phyloP scores from a whole-genome alignment of 2,888 invertebrate genomes.

The Allacma fusca region DNA sequence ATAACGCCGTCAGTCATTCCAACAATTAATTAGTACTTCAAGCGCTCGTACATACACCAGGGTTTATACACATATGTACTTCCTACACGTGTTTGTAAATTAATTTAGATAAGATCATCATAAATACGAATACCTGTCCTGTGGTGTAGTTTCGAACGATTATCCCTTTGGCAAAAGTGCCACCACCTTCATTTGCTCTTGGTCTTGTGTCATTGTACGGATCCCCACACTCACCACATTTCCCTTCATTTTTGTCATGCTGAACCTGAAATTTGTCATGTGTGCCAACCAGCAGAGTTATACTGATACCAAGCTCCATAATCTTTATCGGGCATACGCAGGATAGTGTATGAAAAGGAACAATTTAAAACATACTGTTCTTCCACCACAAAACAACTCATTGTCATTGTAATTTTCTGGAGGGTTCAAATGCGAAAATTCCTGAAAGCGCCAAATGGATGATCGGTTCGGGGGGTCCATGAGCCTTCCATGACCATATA shows the following conservation, averaged over 20 bases:
- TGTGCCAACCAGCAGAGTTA: not conserved
- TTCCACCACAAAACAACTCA: constrained; percentile 53
- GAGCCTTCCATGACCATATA: constrained; percentile 46
- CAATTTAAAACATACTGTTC: not conserved
- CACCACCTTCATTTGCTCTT: constrained; percentile 50
- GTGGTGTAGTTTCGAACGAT: constrained; percentile 45
- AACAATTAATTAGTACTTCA: too few relatives aligned
- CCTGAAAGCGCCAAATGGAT: constrained; percentile 52
- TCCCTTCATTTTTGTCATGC: constrained; percentile 17
- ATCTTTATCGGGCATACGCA: too few relatives aligned
- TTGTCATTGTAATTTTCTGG: constrained; percentile 52
- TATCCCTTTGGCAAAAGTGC: constrained; percentile 45
- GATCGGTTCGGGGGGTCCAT: constrained; percentile 49
- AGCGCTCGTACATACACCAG: too few relatives aligned
- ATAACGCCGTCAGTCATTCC: too few relatives aligned
- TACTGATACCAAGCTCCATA: not conserved
- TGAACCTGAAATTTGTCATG: constrained; percentile 21
- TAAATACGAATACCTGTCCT: constrained; percentile 44
- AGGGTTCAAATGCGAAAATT: constrained; percentile 48
- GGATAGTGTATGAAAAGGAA: not conserved
- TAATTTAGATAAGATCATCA: too few relatives aligned
- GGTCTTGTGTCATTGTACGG: constrained; percentile 41
- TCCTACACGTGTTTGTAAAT: too few relatives aligned
- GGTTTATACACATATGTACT: too few relatives aligned
- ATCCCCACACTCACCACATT: constrained; percentile 46